Evolutionary conservation across 2,888 invertebrate genomes (phyloP).

Genomic region (Salticus scenicus): DNA sequence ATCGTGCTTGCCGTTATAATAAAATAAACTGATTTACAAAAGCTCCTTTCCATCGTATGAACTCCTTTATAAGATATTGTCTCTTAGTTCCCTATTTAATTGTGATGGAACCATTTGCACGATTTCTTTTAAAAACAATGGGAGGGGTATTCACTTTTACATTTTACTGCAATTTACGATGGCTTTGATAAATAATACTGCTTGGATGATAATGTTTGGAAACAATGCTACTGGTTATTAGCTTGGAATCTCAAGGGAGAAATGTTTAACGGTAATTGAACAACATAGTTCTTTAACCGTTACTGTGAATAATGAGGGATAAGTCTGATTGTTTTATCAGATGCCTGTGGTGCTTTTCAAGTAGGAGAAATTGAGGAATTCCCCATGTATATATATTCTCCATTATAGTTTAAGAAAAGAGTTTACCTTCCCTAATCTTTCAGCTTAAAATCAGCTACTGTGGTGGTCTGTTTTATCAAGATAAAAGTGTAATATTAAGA

Average conservation of each 20-base stretch:
- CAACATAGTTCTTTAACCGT: not conserved
- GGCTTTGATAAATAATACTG: conserved; percentile 3
- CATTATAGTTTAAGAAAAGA: no score
- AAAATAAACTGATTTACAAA: not conserved
- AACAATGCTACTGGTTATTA: conserved; percentile 12
- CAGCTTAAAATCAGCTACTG: no score
- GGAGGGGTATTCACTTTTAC: conserved; percentile 5
- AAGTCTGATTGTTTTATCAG: not conserved
- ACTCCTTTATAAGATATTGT: conserved; percentile 24
- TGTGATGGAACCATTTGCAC: conserved; percentile 42
- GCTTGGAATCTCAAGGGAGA: not conserved
- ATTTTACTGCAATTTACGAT: conserved; percentile 9
- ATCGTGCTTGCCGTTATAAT: not conserved
- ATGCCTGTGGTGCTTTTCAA: no score
- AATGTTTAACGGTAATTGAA: conserved; percentile 17
- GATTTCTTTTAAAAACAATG: conserved; percentile 38
- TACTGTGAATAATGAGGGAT: not conserved
- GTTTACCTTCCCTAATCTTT: no score
- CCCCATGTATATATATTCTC: no score
- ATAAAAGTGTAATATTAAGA: no score
- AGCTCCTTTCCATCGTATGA: conserved; percentile 1
- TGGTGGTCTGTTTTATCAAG: no score
- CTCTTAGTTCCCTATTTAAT: conserved; percentile 22
- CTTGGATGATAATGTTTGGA: conserved; percentile 3
- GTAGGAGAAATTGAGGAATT: no score